Evolutionary conservation across 1,140 invertebrate species (phyloP).

Genomic region (Leucophenga varia): DNA sequence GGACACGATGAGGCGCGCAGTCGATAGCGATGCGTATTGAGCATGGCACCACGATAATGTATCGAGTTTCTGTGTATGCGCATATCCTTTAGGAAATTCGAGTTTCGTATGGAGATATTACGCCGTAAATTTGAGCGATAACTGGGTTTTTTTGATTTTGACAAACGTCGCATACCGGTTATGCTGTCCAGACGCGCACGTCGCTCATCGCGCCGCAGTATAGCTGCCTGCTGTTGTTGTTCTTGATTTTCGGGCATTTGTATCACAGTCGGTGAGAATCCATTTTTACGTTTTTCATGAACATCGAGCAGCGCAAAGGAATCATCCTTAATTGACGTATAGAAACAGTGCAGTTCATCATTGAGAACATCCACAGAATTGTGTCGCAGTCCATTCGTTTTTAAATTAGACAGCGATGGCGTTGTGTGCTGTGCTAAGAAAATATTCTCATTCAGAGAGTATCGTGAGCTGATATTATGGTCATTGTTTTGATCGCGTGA

Average conservation of each 20-base stretch:
- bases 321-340: conserved; percentile 36
- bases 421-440: conserved; percentile 33
- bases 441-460: conserved; percentile 46
- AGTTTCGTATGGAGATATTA: conserved; percentile 54
- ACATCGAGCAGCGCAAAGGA: conserved; percentile 32
- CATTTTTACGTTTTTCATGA: conserved; percentile 15
- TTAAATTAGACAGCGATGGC: conserved; percentile 31
- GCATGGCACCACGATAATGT: conserved; percentile 75
- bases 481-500: conserved; percentile 13
- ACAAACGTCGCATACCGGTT: conserved; percentile 40
- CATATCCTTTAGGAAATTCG: conserved; percentile 75
- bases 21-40: conserved; percentile 78
- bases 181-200: conserved; percentile 43
- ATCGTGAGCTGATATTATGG: conserved; percentile 30
- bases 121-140: conserved; percentile 44
- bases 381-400: conserved; percentile 37
- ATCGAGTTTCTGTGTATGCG: conserved; percentile 77
- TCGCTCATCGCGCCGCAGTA: conserved; percentile 24
- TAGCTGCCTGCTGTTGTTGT: conserved; percentile 25
- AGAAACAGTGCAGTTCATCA: conserved; percentile 43
- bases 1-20: conserved; percentile 85
- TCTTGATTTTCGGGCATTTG: conserved; percentile 30
- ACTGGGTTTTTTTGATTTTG: conserved; percentile 43
- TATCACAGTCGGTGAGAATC: conserved; percentile 29
- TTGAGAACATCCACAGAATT: conserved; percentile 48